phyloP scores from a whole-genome alignment of 2,113 vertebrate species.

The Tenrec ecaudatus region DNA sequence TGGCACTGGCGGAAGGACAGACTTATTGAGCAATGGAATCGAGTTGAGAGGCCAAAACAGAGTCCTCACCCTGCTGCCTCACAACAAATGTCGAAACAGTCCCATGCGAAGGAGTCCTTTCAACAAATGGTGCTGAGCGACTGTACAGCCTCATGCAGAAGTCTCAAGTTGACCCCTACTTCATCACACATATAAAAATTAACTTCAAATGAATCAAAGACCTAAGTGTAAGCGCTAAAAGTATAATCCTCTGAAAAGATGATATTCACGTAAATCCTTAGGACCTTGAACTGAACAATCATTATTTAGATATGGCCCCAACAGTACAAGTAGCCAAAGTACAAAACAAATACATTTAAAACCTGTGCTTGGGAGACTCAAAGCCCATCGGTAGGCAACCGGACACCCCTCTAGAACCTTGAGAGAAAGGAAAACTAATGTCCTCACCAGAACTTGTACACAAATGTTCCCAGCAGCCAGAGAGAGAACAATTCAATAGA shows the following conservation, averaged over 20 bases:
- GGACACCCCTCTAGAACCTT: no score
- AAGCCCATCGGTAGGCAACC: no score
- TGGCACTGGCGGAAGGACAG: background rate
- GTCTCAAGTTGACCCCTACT: background rate
- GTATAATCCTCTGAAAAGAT: background rate
- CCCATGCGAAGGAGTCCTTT: background rate
- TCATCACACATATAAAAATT: background rate
- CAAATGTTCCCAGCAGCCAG: constrained; percentile 3
- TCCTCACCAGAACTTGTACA: background rate
- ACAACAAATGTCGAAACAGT: background rate
- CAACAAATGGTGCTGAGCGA: background rate
- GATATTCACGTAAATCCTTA: background rate
- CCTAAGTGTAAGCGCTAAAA: background rate
- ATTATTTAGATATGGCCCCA: constrained; percentile 15
- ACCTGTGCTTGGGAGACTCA: no score
- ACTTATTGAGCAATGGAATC: background rate
- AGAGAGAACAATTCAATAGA: background rate
- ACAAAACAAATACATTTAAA: background rate
- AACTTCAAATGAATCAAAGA: background rate
- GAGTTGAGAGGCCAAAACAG: constrained; percentile 1
- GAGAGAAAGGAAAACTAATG: background rate
- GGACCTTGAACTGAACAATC: background rate
- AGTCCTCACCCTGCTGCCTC: background rate
- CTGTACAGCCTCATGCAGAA: background rate
- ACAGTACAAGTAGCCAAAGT: background rate